Evolutionary conservation across 2,888 invertebrate species (phyloP), one percentile per base, ranked within the genome.

Genomic region (Drosophila birchii): DNA sequence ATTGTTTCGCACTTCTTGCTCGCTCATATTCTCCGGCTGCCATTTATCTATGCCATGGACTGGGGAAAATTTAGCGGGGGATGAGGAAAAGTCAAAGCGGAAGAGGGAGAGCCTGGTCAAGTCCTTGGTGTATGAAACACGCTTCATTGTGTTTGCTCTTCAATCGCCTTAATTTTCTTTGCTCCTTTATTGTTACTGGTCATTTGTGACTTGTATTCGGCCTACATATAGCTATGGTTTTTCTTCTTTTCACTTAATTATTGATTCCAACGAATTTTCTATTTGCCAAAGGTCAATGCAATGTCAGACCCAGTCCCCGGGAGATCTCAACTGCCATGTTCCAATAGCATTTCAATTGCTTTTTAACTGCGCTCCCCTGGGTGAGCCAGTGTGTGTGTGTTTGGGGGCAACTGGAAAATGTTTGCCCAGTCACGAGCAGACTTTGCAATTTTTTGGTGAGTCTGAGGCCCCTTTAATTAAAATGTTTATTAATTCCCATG

Each of bases 1-100:
- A 89, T 89, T 89, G 86, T 79, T 84, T 85, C 77, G 78, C 88
- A 89, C 75, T 89, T 85, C 82, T 76, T 71, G 78, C 56, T 44
- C 70, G 72, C 64, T 74, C 59, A 68, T 75, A 67, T 76, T 36
- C 68, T 63, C 59, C 62, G 70, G 57, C 58, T 54, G 43, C 56
- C 71, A 68, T 73, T 83, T 70, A 59, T 70, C 62, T 70, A 43
- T 66, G 75, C 54, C 66, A 66, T 18, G 57, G 57, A 44, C 36
- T 71, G 55, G 62, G 75, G 58, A 60, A 58, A 57, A 18, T 43
- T 18, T 18, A 2, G 23, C 16, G 43, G 43, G 16, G n/a, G 12
- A 29, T 7, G 41, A 11, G 26, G 9, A 57, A 57, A 18, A 57
- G 20, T 32, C 56, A 12, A 12, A 9, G 7, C 12, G 14, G 55